Conservation (phyloP, 2,888 invertebrate species). For the Bombyx huttoni region DNA sequence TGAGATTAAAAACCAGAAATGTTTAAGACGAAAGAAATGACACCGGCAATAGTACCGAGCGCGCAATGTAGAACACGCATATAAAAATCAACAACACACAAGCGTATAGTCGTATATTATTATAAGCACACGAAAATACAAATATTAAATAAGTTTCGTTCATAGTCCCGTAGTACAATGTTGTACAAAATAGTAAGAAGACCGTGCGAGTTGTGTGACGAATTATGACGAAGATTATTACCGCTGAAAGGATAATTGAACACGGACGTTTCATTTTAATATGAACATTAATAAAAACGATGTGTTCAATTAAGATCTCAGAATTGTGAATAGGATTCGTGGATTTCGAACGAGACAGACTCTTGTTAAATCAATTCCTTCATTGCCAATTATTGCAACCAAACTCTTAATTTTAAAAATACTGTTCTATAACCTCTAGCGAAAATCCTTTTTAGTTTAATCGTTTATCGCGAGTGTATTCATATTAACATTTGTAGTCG, state of each 20-base stretch:
- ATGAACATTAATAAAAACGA: background rate
- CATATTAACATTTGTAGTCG: background rate
- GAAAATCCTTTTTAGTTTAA: constrained; percentile 11
- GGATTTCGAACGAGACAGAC: constrained; percentile 39
- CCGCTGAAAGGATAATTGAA: background rate
- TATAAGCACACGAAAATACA: constrained; percentile 32
- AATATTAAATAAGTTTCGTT: constrained; percentile 14
- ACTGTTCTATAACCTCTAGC: constrained; percentile 24
- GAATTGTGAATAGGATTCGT: constrained; percentile 37
- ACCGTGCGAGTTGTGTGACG: constrained; percentile 11
- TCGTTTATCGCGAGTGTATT: background rate
- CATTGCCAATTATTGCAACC: constrained; percentile 38
- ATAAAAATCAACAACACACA: constrained; percentile 3
- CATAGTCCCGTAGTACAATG: constrained; percentile 12
- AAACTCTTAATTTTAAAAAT: constrained; percentile 28
- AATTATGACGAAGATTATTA: background rate
- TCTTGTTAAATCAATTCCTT: constrained; percentile 32
- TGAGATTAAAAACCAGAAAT: constrained; percentile 45
- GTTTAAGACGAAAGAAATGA: constrained; percentile 7
- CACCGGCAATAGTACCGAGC: background rate
- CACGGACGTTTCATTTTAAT: background rate
- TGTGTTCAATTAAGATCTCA: background rate
- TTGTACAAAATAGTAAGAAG: constrained; percentile 13
- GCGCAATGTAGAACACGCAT: background rate
- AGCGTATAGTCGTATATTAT: constrained; percentile 7